Evolutionary conservation across 1,140 invertebrate genomes (phyloP).

Genomic region (Phymastichus coffea): DNA sequence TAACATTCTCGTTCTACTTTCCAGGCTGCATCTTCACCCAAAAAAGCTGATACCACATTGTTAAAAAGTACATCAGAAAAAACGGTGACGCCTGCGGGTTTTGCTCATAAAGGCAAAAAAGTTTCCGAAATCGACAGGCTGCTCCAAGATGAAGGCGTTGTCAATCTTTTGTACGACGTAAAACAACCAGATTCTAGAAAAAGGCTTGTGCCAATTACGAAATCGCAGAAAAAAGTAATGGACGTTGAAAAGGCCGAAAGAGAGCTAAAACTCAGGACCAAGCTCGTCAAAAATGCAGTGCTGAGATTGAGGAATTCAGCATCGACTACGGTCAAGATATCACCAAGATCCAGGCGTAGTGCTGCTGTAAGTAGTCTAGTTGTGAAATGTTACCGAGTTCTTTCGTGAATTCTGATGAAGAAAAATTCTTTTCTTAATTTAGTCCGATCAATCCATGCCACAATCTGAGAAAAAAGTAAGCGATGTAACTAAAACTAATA

Average conservation of each 20-base stretch:
- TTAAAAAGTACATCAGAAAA: conserved; percentile 7
- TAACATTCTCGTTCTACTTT: neutral
- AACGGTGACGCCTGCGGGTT: neutral
- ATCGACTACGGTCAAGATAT: conserved; percentile 34
- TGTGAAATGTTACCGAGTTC: too few relatives aligned
- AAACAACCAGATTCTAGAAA: conserved; percentile 60
- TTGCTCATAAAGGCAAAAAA: conserved; percentile 41
- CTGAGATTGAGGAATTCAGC: conserved; percentile 51
- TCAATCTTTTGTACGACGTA: conserved; percentile 79
- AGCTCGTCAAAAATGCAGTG: conserved; percentile 61
- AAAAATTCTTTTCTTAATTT: neutral
- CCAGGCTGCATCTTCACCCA: neutral
- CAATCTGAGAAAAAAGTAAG: conserved; percentile 31
- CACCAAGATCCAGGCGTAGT: conserved; percentile 57
- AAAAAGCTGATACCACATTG: neutral
- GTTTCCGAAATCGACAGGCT: conserved; percentile 73
- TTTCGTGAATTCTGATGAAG: too few relatives aligned
- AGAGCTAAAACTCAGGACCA: conserved; percentile 50
- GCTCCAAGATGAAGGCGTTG: conserved; percentile 80
- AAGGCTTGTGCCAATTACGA: conserved; percentile 54
- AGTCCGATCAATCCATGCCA: neutral
- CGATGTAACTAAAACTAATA: conserved; percentile 49
- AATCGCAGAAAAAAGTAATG: conserved; percentile 56
- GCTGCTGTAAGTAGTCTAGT: conserved; percentile 39
- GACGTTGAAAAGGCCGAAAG: conserved; percentile 56